phyloP scores from a whole-genome alignment of 2,888 invertebrate genomes.

The Trilocha varians region DNA sequence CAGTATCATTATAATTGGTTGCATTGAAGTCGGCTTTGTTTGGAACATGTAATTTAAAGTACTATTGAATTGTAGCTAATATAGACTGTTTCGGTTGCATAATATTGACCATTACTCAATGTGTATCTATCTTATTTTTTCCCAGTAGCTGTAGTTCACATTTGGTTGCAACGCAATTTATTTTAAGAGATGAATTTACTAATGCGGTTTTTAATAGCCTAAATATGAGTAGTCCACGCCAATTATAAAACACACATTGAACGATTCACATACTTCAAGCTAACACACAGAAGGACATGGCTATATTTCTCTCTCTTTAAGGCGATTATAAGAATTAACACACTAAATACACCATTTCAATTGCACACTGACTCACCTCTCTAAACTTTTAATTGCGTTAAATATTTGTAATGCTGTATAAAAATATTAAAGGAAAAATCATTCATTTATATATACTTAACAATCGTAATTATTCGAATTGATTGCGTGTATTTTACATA shows the following conservation, averaged over 20 bases:
- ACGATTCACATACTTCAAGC: slow-evolving; percentile 43
- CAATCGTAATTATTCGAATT: slow-evolving; percentile 50
- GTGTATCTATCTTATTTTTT: no score
- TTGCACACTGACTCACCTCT: slow-evolving; percentile 71
- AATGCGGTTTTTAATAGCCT: no score
- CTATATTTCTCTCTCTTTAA: slow-evolving; percentile 71
- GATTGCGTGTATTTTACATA: slow-evolving; percentile 69
- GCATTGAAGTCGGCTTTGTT: no score
- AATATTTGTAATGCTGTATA: slow-evolving; percentile 72
- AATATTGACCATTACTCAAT: no score
- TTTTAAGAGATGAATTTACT: no score
- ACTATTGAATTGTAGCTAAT: no score
- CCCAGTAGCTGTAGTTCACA: no score
- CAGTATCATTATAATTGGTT: no score
- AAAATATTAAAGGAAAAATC: slow-evolving; percentile 73
- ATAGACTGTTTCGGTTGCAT: no score
- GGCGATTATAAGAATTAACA: slow-evolving; percentile 68
- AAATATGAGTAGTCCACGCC: slow-evolving; percentile 24
- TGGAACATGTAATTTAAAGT: no score
- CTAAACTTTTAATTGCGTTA: slow-evolving; percentile 72
- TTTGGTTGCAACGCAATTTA: no score
- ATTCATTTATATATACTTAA: slow-evolving; percentile 53
- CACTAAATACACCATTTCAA: slow-evolving; percentile 43
- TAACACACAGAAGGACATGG: slow-evolving; percentile 60
- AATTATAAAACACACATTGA: slow-evolving; percentile 33